Base-by-base conservation (phyloP, 2,888 invertebrate genomes). In the Hirtodrosophila trivittata region DNA sequence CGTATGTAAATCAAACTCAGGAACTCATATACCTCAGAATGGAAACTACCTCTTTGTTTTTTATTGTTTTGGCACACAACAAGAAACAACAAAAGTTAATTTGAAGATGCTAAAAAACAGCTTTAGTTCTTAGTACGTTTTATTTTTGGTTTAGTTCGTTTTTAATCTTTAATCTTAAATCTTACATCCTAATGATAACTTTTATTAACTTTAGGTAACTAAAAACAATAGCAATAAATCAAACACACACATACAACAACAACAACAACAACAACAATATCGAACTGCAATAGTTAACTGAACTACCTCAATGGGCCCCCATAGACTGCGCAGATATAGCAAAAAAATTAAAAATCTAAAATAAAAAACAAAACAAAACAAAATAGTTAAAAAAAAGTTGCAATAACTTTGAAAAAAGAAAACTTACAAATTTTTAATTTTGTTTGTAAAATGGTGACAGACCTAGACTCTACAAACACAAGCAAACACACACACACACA, bases 241-340 rank as follows among this genome's bases (percentile, higher is more conserved):
- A 41, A 9, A 26, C 56, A 58, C 38, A 62, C 42, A 63, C 37
- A 63, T 43, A 56, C 38, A 41, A 45, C 43, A 60, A 55, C 45
- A 66, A 49, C 54, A 59, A 65, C 52, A 54, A 58, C 41, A 38
- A 63, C 64, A 47, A 74, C 46, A 81, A 87, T 83, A 88, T 85
- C 80, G 88, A 88, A 89, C 89, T 89, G 89, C 90, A 90, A 90
- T 90, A 90, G 90, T 84, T 88, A 83, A 90, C 88, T 81, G 56
- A 90, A 88, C 90, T 90, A 90, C 90, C 90, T 90, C 90, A 90
- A 88, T 73, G 82, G 71, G 81, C 49, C 56, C 74, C 81, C 84
- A 7, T 89, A 89, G 89, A 87, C 84, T 77, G 82, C 65, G 68
- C 73, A 64, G 45, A 63, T 47, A 69, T 51, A 52, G 43, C 49